These are phyloP conservation scores for Pteromalus puparum DNA, from an alignment of 1,140 invertebrate genomes.

Conservation along the genomic window DNA sequence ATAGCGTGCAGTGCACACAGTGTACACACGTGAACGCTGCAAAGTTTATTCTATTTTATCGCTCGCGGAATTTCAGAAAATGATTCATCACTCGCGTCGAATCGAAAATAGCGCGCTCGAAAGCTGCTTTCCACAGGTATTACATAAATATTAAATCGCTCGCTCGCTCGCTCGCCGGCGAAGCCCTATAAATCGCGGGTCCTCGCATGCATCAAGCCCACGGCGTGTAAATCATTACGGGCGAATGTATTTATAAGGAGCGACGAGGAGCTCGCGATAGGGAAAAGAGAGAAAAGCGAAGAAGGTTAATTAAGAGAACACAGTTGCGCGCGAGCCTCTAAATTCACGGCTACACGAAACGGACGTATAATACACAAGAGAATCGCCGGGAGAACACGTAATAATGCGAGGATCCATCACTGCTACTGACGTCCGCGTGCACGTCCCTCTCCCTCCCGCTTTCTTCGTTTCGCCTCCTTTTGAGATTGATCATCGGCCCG, in stretches of 20 bases:
- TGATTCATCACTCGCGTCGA: not conserved
- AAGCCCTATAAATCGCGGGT: conserved; percentile 23
- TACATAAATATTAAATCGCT: conserved; percentile 21
- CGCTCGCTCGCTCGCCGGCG: too few relatives aligned
- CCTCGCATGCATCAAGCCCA: not conserved
- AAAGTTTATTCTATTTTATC: not conserved
- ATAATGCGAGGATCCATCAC: conserved; percentile 35
- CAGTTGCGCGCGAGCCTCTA: not conserved
- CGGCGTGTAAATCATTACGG: conserved; percentile 29
- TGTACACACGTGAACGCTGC: too few relatives aligned
- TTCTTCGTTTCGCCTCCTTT: not conserved
- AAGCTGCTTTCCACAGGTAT: not conserved
- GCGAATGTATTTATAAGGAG: conserved; percentile 18
- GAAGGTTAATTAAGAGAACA: conserved; percentile 28
- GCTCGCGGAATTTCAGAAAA: not conserved
- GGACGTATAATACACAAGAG: not conserved
- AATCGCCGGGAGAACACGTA: not conserved
- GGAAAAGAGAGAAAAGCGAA: conserved; percentile 9
- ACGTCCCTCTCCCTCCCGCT: not conserved
- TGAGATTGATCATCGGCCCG: conserved; percentile 37
- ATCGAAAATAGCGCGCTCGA: not conserved
- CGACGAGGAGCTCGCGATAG: not conserved
- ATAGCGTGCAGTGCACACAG: too few relatives aligned
- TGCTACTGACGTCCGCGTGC: conserved; percentile 10
- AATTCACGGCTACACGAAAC: conserved; percentile 18